These are phyloP conservation scores for Drosophila parvula DNA, from an alignment of 1,140 invertebrate genomes.

Conservation along the genomic window DNA sequence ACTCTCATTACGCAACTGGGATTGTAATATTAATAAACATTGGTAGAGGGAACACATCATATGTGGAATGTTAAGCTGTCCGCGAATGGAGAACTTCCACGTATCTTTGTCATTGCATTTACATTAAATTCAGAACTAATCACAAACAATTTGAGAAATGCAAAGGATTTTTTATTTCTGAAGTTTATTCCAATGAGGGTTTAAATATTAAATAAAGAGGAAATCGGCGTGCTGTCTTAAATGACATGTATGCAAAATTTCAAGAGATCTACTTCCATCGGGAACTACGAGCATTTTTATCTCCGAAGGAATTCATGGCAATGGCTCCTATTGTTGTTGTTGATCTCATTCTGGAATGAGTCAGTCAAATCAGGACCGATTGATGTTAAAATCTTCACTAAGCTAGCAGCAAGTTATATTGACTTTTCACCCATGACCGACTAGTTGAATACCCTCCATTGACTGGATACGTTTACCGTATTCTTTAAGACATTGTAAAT, in stretches of 20 bases:
- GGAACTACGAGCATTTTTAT: background rate
- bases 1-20: too few relatives aligned
- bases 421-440: too few relatives aligned
- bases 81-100: background rate
- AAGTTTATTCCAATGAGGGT: background rate
- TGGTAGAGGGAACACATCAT: background rate
- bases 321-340: background rate
- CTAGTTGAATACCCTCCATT: too few relatives aligned
- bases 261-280: background rate
- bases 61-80: background rate
- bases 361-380: too few relatives aligned
- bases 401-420: too few relatives aligned
- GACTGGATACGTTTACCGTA: too few relatives aligned
- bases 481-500: too few relatives aligned
- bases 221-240: background rate
- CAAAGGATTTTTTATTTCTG: background rate
- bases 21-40: too few relatives aligned
- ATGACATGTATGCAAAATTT: background rate
- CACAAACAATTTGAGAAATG: constrained; percentile 1
- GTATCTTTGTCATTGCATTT: background rate
- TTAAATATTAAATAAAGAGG: background rate
- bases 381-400: too few relatives aligned
- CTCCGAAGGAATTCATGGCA: background rate
- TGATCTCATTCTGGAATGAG: background rate
- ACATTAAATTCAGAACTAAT: background rate